Evolutionary conservation across 2,888 invertebrate species (phyloP), one percentile per base, ranked within the genome.

Genomic region (Physocephala rufipes): DNA sequence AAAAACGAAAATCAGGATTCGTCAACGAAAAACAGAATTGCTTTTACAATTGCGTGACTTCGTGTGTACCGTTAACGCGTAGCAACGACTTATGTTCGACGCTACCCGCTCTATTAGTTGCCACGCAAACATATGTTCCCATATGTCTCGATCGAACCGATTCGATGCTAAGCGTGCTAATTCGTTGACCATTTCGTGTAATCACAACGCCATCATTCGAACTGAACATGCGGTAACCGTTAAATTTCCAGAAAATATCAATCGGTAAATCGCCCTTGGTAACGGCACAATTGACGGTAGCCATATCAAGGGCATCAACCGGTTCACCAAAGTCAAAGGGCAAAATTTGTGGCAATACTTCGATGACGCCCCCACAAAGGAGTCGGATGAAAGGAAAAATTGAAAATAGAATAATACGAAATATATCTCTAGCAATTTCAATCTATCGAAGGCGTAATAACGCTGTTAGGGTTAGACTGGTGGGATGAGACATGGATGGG

Each of bases 161-260:
- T 71, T 89, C 88, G 74, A 90, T 90, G 76, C 88, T 88, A 77
- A 90, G 82, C 76, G 88, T 86, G 79, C 88, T 89, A 75, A 88
- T 86, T 75, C 87, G 74, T 75, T 79, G 71, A 79, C 84, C 78
- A 78, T 76, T 77, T 74, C 82, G 73, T 66, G 79, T 73, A 70
- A 83, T 74, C 72, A 79, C 70, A 72, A 81, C 67, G 71, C 84
- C 81, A 66, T 73, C 73, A 59, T 83, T 82, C 72, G 78, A 79
- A 45, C 78, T 82, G 71, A 75, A 78, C 43, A 87, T 78, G 15
- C 80, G 75, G 75, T 82, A 80, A 58, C 89, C 90, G 86, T 93
- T 91, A 77, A 92, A 89, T 63, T 87, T 88, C 91, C 91, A 92
- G 19, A 85, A 86, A 65, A 92, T 89, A 73, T 88, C 88, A 74